These are phyloP conservation scores for Holcopasites calliopsidis DNA, from an alignment of 1,140 invertebrate species.

Conservation along the genomic window DNA sequence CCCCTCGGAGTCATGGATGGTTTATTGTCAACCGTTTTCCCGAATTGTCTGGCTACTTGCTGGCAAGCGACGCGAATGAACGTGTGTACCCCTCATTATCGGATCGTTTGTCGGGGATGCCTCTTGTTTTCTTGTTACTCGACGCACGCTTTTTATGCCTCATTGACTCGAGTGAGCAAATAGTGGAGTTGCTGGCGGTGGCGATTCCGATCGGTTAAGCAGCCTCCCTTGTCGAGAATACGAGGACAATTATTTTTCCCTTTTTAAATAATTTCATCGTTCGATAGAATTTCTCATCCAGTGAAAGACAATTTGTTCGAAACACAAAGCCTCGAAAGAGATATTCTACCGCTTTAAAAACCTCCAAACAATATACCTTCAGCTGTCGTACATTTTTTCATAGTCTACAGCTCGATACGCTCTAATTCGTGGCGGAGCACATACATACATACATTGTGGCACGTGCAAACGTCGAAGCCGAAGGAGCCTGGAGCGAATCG, in stretches of 20 bases:
- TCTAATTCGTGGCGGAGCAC: no score
- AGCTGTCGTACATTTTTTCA: no score
- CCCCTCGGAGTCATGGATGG: not conserved
- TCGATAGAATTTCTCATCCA: no score
- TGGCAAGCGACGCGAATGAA: conserved; percentile 1
- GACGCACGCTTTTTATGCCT: not conserved
- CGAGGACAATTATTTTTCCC: no score
- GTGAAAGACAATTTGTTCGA: no score
- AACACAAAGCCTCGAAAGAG: no score
- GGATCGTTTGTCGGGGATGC: conserved; percentile 23
- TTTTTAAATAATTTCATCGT: no score
- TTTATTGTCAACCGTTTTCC: not conserved
- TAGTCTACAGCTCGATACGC: no score
- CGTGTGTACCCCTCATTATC: conserved; percentile 17
- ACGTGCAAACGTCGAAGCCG: conserved; percentile 23
- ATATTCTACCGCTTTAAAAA: no score
- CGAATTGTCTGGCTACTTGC: conserved; percentile 5
- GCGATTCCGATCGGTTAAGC: not conserved
- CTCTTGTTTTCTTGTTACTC: not conserved
- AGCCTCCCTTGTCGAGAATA: not conserved
- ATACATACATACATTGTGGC: conserved; percentile 1
- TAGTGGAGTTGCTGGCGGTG: not conserved
- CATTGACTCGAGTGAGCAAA: not conserved
- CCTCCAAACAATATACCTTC: no score
- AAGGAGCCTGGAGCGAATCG: conserved; percentile 46